These are phyloP conservation scores for Acronicta aceris DNA, from an alignment of 2,888 invertebrate species.

Conservation along the genomic window DNA sequence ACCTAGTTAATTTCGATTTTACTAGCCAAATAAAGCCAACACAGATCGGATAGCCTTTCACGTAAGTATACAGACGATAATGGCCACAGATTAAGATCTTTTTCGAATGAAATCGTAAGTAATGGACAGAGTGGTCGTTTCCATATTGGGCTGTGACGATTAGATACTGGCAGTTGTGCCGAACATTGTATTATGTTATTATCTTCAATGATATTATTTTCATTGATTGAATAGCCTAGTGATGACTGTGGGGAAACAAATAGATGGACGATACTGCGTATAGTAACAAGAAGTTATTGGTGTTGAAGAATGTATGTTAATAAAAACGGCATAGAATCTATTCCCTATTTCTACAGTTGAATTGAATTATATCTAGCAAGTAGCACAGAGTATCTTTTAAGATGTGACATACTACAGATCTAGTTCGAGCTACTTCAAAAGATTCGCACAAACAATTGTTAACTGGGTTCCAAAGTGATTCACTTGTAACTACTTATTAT, in stretches of 20 bases:
- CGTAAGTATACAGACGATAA: constrained; percentile 80
- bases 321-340: constrained; percentile 17
- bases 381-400: constrained; percentile 37
- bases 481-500: constrained; percentile 5
- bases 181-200: constrained; percentile 47
- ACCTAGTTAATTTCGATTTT: constrained; percentile 71
- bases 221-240: constrained; percentile 29
- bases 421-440: constrained; percentile 34
- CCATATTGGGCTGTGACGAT: constrained; percentile 71
- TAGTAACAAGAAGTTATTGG: constrained; percentile 40
- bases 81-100: constrained; percentile 81
- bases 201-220: constrained; percentile 35
- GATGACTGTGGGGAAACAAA: constrained; percentile 33
- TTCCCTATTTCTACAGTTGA: constrained; percentile 21
- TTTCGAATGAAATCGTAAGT: constrained; percentile 84
- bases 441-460: constrained; percentile 21
- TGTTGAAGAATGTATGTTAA: constrained; percentile 22
- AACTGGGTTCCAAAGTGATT: constrained; percentile 18
- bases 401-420: constrained; percentile 22
- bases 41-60: constrained; percentile 81
- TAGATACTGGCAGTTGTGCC: constrained; percentile 51
- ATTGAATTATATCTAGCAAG: constrained; percentile 28
- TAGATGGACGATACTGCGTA: constrained; percentile 26
- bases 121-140: constrained; percentile 64
- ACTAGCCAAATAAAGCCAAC: constrained; percentile 75